A percentile compares a stretch with the other conserved stretches of the same genome.
Evolutionary conservation across 2,797 vertebrate species (phyloP).

Genomic region (Sebastes matsubarae): DNA sequence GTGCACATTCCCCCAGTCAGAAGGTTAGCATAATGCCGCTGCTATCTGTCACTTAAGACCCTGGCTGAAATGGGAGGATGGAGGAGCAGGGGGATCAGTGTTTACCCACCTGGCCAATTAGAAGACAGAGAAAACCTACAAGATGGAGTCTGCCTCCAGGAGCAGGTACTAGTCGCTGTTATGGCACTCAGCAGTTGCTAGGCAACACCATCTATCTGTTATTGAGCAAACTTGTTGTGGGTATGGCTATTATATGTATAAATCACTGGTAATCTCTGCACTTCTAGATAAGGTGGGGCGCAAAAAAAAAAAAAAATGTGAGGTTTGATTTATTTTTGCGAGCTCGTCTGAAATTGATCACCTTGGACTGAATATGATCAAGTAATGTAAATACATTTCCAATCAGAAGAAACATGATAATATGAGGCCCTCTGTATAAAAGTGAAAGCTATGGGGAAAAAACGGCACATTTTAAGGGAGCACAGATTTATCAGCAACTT

Average conservation of each 20-base stretch:
- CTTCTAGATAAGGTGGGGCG: conserved; percentile 48
- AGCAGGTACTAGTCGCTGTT: conserved; percentile 77
- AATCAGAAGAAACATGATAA: conserved; percentile 39
- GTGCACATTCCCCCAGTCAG: conserved; percentile 61
- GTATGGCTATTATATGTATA: conserved; percentile 76
- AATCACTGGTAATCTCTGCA: conserved; percentile 72
- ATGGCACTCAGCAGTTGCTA: conserved; percentile 83
- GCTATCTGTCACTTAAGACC: conserved; percentile 77
- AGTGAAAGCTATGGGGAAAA: conserved; percentile 43
- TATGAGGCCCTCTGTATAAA: conserved; percentile 15
- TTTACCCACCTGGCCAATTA: conserved; percentile 85
- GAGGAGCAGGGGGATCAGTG: conserved; percentile 68
- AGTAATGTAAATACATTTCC: conserved; percentile 41
- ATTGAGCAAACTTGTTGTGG: conserved; percentile 81
- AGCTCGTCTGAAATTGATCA: conserved; percentile 47
- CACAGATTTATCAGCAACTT: conserved; percentile 62
- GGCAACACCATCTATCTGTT: conserved; percentile 83
- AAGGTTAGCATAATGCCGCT: conserved; percentile 66
- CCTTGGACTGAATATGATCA: conserved; percentile 13
- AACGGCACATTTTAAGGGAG: conserved; percentile 38
- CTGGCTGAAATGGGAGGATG: conserved; percentile 62
- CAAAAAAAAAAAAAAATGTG: background rate
- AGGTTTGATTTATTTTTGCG: conserved; percentile 41
- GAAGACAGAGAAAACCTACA: conserved; percentile 75
- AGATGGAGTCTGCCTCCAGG: conserved; percentile 80